Evolutionary conservation across 2,113 vertebrate genomes (phyloP).

Genomic region (Piaya cayana): DNA sequence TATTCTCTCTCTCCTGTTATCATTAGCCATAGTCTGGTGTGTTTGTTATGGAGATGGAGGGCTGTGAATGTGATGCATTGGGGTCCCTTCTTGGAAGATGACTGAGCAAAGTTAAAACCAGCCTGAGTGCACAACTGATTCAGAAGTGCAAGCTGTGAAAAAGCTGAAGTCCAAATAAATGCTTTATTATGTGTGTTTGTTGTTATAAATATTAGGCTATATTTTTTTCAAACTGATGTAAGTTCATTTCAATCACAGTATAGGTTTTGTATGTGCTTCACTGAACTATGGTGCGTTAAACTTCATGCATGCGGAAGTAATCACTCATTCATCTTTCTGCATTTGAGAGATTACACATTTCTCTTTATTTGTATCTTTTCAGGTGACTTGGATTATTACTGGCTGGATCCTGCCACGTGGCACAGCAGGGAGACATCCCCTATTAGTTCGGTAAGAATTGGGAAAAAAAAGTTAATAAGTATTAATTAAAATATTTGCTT

Average conservation of each 20-base stretch:
- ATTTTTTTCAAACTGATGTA: background rate
- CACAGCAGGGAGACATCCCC: constrained; percentile 90
- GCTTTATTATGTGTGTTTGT: background rate
- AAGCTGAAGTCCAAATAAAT: background rate
- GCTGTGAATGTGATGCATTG: background rate
- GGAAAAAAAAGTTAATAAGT: background rate
- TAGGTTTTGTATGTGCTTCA: background rate
- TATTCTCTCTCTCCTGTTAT: background rate
- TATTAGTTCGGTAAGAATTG: constrained; percentile 81
- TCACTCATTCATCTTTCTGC: background rate
- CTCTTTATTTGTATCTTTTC: constrained; percentile 46
- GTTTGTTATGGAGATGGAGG: background rate
- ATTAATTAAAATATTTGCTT: background rate
- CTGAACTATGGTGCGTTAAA: background rate
- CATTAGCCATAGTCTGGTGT: background rate
- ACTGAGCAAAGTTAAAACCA: background rate
- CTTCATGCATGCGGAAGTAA: background rate
- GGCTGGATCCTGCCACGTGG: constrained; percentile 95
- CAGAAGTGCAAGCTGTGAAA: background rate
- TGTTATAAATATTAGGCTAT: background rate
- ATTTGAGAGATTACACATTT: constrained; percentile 52
- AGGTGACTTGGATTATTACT: constrained; percentile 99
- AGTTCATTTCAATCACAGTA: background rate
- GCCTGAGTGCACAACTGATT: background rate
- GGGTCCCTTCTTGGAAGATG: background rate